Evolutionary conservation across 2,888 invertebrate species (phyloP).

Genomic region (Polyommatus icarus): DNA sequence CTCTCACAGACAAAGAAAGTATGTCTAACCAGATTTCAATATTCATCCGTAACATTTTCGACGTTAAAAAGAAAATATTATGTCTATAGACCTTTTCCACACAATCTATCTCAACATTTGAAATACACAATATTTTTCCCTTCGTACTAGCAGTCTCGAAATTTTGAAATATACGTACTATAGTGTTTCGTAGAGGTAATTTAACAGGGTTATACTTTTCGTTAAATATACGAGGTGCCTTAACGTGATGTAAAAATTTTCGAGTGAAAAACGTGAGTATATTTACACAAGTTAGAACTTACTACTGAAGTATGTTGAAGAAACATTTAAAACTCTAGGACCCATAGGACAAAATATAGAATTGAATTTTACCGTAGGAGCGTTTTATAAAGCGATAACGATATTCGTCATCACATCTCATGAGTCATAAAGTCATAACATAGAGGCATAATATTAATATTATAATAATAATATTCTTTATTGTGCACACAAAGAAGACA

Average conservation of each 20-base stretch:
- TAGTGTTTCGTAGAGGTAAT: conserved; percentile 4
- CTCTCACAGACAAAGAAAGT: neutral
- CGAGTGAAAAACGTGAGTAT: conserved; percentile 6
- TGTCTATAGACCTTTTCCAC: neutral
- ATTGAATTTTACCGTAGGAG: neutral
- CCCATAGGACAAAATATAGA: neutral
- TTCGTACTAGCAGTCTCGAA: neutral
- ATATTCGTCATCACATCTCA: neutral
- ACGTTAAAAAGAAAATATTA: neutral
- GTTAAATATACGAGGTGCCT: conserved; percentile 2
- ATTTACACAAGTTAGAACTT: neutral
- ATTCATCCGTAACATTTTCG: neutral
- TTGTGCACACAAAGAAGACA: no score
- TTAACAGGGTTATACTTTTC: neutral
- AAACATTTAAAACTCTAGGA: neutral
- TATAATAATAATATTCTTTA: no score
- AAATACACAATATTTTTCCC: neutral
- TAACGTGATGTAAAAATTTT: neutral
- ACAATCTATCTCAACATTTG: neutral
- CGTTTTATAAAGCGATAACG: neutral
- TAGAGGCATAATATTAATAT: no score
- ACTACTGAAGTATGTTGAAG: neutral
- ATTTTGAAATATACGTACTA: conserved; percentile 14
- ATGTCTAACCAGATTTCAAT: neutral
- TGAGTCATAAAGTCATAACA: neutral